phyloP scores from a whole-genome alignment of 2,797 vertebrate genomes.

The Phoeniculus purpureus region DNA sequence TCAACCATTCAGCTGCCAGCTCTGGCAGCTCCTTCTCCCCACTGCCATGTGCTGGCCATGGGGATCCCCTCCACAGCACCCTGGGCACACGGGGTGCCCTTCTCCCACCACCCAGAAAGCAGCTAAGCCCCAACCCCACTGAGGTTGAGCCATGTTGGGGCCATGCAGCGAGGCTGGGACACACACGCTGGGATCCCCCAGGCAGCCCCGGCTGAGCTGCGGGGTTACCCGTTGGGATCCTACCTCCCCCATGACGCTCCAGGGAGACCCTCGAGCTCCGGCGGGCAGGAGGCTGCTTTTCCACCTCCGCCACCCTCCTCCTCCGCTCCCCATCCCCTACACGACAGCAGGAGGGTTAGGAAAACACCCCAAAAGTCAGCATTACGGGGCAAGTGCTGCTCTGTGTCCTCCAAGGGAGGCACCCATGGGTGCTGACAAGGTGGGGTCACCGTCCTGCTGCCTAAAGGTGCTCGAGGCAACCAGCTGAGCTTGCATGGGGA shows the following conservation, averaged over 20 bases:
- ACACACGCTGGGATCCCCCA: neutral
- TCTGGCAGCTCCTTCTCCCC: neutral
- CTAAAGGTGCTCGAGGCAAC: neutral
- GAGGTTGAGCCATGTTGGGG: rapidly evolving
- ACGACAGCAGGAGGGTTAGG: neutral
- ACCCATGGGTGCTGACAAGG: neutral
- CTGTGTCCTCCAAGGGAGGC: neutral
- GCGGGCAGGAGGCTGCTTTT: conserved; percentile 1
- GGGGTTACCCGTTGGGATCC: neutral
- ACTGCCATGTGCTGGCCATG: rapidly evolving
- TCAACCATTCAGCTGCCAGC: neutral
- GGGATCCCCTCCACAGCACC: neutral
- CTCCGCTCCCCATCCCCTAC: conserved; percentile 45
- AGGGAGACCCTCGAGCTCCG: conserved; percentile 15
- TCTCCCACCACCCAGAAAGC: neutral
- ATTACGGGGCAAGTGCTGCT: neutral
- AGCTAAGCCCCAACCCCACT: neutral
- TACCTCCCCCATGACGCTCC: conserved; percentile 36
- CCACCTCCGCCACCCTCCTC: neutral
- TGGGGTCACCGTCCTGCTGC: neutral
- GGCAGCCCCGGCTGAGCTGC: rapidly evolving
- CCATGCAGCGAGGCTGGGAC: neutral
- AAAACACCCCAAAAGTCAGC: neutral
- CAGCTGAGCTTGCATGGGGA: rapidly evolving
- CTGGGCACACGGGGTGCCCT: neutral